Evolutionary conservation across 1,140 invertebrate genomes (phyloP).

Genomic region (Hyposmocoma kahamanoa): DNA sequence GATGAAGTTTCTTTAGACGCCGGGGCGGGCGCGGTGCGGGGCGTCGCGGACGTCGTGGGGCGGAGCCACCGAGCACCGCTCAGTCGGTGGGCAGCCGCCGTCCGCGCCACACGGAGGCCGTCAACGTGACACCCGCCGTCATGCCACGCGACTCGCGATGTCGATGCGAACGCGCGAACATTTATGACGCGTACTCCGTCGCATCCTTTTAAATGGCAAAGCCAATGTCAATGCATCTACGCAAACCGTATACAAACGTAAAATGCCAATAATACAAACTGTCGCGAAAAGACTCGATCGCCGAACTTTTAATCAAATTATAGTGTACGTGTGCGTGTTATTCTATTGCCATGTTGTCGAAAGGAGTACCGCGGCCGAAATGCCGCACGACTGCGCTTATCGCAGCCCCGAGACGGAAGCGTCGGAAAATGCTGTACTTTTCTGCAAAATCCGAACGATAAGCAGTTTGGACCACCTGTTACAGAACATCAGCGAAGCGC

Average conservation of each 20-base stretch:
- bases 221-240: conserved; percentile 45
- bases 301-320: conserved; percentile 53
- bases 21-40: conserved; percentile 49
- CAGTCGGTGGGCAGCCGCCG: conserved; percentile 66
- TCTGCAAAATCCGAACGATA: conserved; percentile 67
- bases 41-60: conserved; percentile 40
- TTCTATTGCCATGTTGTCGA: conserved; percentile 59
- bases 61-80: conserved; percentile 50
- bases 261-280: conserved; percentile 67
- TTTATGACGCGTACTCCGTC: conserved; percentile 60
- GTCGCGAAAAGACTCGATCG: conserved; percentile 54
- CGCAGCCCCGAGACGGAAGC: conserved; percentile 55
- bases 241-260: conserved; percentile 42
- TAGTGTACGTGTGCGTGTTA: conserved; percentile 69
- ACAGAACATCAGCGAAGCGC: conserved; percentile 57
- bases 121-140: conserved; percentile 22
- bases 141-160: conserved; percentile 65
- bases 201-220: conserved; percentile 62
- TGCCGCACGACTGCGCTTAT: conserved; percentile 67
- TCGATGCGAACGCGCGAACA: conserved; percentile 53
- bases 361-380: conserved; percentile 46
- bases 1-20: conserved; percentile 64
- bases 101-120: conserved; percentile 30
- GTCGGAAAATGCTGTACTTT: conserved; percentile 59
- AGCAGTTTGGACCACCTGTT: conserved; percentile 63